phyloP scores from a whole-genome alignment of 1,140 invertebrate genomes.

The Meteorus sp. region DNA sequence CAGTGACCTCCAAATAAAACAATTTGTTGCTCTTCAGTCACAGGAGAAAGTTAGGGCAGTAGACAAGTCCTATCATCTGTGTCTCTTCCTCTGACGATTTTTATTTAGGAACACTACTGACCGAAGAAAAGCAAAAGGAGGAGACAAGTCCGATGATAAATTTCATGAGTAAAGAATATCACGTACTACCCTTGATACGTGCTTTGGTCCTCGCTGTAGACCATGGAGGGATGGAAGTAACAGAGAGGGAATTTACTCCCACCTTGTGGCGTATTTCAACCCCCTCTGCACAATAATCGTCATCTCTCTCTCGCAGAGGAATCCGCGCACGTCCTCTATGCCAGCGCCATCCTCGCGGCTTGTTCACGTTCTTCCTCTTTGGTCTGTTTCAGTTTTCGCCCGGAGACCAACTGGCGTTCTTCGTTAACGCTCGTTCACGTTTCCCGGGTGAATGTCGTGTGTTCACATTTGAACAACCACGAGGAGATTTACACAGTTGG shows the following conservation, averaged over 20 bases:
- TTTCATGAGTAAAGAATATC: constrained; percentile 9
- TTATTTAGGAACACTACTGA: neutral
- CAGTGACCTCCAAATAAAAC: no score
- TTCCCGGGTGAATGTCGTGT: neutral
- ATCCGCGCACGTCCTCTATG: constrained; percentile 30
- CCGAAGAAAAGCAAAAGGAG: constrained; percentile 1
- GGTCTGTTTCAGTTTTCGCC: constrained; percentile 46
- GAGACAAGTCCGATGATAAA: neutral
- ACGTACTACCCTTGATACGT: constrained; percentile 40
- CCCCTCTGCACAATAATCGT: constrained; percentile 19
- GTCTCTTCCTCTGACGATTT: neutral
- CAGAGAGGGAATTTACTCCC: constrained; percentile 15
- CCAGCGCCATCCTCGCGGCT: constrained; percentile 34
- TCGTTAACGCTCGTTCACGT: constrained; percentile 5
- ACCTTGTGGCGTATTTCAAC: no score
- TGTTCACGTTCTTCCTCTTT: no score
- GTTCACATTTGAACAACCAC: constrained; percentile 6
- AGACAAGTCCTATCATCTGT: neutral
- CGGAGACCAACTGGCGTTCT: constrained; percentile 42
- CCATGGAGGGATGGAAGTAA: neutral
- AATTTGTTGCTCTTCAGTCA: neutral
- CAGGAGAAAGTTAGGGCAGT: no score
- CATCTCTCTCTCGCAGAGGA: constrained; percentile 29
- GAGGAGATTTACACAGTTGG: no score
- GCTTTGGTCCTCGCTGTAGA: constrained; percentile 25